A percentile compares a stretch with the other conserved stretches of the same genome.
Evolutionary conservation across 2,797 vertebrate species (phyloP).

Genomic region (Pampus argenteus): DNA sequence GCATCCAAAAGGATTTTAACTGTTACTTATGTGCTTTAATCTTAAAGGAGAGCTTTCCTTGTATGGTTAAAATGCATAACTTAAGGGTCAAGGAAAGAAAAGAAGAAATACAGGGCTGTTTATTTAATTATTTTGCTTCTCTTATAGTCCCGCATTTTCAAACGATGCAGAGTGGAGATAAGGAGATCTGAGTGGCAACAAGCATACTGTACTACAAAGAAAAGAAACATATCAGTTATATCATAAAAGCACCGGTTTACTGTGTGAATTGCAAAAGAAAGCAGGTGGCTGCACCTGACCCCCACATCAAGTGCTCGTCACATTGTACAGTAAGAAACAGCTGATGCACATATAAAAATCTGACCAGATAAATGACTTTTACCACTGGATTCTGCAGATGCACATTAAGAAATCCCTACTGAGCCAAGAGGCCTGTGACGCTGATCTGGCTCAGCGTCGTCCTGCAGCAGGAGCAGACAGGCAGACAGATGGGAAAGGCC

Average conservation of each 20-base stretch:
- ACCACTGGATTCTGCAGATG: constrained; percentile 55
- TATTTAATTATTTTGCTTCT: neutral
- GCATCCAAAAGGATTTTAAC: neutral
- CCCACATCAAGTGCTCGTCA: neutral
- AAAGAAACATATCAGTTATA: neutral
- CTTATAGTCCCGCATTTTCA: neutral
- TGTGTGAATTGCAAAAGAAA: neutral
- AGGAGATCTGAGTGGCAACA: neutral
- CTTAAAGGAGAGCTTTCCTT: neutral
- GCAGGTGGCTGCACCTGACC: neutral
- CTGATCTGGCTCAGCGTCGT: constrained; percentile 57
- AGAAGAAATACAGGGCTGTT: neutral
- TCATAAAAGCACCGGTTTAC: neutral
- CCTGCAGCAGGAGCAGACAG: constrained; percentile 57
- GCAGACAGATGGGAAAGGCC: constrained; percentile 65
- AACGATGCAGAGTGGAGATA: neutral
- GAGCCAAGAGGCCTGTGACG: constrained; percentile 48
- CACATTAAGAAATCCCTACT: constrained; percentile 63
- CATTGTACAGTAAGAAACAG: neutral
- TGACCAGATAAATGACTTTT: constrained; percentile 22
- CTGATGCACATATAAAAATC: neutral
- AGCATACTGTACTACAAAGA: neutral
- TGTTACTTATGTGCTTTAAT: neutral
- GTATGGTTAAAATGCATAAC: neutral
- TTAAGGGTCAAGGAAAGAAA: no score